Evolutionary conservation across 2,888 invertebrate genomes (phyloP).

Genomic region (Clunio marinus): DNA sequence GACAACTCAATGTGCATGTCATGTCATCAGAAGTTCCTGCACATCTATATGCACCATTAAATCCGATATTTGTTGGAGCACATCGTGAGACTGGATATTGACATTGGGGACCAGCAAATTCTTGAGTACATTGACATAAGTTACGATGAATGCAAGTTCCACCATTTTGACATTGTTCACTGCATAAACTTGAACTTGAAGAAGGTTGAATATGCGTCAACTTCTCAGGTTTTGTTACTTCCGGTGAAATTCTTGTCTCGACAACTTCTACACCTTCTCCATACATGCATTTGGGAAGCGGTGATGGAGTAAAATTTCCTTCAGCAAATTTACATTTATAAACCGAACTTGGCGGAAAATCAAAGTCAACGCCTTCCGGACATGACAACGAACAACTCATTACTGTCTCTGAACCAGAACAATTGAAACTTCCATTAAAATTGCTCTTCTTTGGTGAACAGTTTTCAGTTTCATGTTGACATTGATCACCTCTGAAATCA

Average conservation of each 20-base stretch:
- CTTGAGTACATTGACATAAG: slow-evolving; percentile 71
- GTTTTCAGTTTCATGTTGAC: slow-evolving; percentile 62
- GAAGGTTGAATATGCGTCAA: slow-evolving; percentile 52
- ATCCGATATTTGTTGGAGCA: slow-evolving; percentile 59
- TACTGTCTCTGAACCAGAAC: background rate
- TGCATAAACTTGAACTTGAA: too few species aligned
- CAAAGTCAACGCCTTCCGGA: slow-evolving; percentile 63
- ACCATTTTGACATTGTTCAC: slow-evolving; percentile 72
- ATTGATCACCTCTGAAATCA: slow-evolving; percentile 66
- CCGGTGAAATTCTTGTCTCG: background rate
- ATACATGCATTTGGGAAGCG: slow-evolving; percentile 21
- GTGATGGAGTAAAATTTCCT: background rate
- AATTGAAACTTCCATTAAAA: slow-evolving; percentile 27
- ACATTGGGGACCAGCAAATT: slow-evolving; percentile 53
- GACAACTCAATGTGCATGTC: slow-evolving; percentile 62
- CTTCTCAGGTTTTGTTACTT: background rate
- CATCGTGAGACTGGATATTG: slow-evolving; percentile 55
- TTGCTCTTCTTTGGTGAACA: slow-evolving; percentile 62
- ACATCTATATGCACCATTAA: slow-evolving; percentile 75
- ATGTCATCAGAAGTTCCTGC: slow-evolving; percentile 58
- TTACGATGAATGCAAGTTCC: slow-evolving; percentile 75
- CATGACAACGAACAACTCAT: slow-evolving; percentile 62
- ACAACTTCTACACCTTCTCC: background rate
- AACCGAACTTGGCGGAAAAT: slow-evolving; percentile 63
- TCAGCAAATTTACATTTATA: slow-evolving; percentile 58